Evolutionary conservation across 2,888 invertebrate genomes (phyloP).

Genomic region (Ichneumon xanthorius): DNA sequence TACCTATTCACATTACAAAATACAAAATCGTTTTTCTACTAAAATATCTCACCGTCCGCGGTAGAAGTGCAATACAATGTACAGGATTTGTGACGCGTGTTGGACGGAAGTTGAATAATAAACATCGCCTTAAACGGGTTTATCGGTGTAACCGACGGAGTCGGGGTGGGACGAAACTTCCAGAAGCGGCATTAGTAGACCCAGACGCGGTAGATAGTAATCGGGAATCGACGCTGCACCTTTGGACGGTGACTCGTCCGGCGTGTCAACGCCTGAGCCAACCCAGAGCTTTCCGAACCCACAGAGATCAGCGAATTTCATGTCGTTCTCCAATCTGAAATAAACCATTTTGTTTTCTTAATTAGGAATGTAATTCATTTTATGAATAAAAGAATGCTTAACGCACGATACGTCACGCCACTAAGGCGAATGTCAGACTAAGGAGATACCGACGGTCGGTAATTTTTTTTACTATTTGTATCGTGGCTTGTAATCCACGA

Average conservation of each 20-base stretch:
- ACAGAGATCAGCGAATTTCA: constrained; percentile 78
- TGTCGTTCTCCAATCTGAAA: constrained; percentile 77
- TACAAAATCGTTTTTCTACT: no score
- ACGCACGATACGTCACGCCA: no score
- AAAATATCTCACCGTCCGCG: neutral
- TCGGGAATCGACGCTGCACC: constrained; percentile 67
- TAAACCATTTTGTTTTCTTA: neutral
- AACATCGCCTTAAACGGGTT: neutral
- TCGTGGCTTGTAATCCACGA: no score
- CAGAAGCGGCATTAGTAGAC: constrained; percentile 60
- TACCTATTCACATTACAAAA: no score
- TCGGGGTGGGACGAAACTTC: neutral
- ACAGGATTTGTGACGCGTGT: neutral
- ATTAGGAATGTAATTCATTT: neutral
- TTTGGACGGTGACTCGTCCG: constrained; percentile 53
- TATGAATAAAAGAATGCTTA: neutral
- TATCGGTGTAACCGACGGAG: neutral
- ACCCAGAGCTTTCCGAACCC: constrained; percentile 78
- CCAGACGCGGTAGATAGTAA: constrained; percentile 74
- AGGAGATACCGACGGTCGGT: no score
- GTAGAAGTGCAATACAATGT: neutral
- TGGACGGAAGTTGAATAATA: neutral
- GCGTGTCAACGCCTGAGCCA: constrained; percentile 72
- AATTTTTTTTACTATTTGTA: no score
- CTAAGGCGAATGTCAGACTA: no score